These are phyloP conservation scores for Trochalopteron elliotii DNA, from an alignment of 2,113 vertebrate genomes.

Conservation along the genomic window DNA sequence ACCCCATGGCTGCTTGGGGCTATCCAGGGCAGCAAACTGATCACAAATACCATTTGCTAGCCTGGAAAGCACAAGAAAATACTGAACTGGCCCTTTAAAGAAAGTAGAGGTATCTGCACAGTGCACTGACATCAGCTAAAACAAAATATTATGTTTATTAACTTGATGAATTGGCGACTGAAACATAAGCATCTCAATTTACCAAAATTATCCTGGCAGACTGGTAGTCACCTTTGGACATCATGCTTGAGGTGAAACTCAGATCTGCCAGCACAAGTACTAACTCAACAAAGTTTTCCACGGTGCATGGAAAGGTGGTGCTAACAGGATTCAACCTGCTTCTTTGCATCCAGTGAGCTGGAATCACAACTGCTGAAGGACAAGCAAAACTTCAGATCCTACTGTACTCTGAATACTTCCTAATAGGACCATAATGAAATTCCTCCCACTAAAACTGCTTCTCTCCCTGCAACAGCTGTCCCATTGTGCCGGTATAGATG, in stretches of 20 bases:
- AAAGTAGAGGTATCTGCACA: neutral
- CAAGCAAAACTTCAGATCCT: neutral
- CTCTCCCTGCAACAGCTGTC: neutral
- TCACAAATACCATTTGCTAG: neutral
- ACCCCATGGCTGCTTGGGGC: fast-evolving
- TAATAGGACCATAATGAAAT: neutral
- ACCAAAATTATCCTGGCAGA: neutral
- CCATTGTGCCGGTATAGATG: neutral
- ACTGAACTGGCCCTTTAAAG: neutral
- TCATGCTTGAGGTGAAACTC: neutral
- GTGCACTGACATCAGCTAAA: neutral
- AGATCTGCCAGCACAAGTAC: neutral
- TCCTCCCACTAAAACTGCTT: neutral
- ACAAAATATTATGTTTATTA: neutral
- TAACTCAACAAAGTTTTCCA: neutral
- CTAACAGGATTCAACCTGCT: neutral
- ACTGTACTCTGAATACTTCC: neutral
- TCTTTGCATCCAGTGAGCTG: neutral
- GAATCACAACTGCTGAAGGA: neutral
- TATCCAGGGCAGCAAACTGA: neutral
- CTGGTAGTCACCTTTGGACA: neutral
- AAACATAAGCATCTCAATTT: neutral
- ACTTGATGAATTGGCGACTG: neutral
- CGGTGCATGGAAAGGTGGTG: neutral
- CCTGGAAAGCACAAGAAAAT: neutral